phyloP scores from a whole-genome alignment of 30 jellyfish, hydroid and myxozoan genomes.

The Pelagia noctiluca region DNA sequence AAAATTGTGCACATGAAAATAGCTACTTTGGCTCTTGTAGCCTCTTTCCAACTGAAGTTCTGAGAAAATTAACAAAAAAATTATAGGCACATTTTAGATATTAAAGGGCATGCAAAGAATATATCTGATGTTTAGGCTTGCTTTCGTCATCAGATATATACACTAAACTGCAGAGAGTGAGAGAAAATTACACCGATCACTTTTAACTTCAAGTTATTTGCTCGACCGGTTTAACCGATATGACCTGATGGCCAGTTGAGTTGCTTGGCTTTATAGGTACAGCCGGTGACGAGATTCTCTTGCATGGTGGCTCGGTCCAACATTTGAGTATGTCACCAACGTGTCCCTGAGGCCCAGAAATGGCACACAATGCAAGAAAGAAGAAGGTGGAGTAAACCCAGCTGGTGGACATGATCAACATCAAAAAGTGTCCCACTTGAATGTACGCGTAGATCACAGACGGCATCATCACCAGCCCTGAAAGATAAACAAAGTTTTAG shows the following conservation, averaged over 20 bases:
- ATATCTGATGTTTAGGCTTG: background rate
- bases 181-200: background rate
- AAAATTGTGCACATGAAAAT: no score
- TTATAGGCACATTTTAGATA: no score
- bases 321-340: conserved; percentile 58
- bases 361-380: conserved; percentile 83
- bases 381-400: conserved; percentile 93
- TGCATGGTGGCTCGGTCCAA: conserved; percentile 23
- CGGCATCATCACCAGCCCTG: conserved; percentile 92
- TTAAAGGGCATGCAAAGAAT: no score
- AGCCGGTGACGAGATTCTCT: background rate
- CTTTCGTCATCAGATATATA: background rate
- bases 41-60: no score
- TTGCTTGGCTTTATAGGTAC: background rate
- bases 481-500: background rate
- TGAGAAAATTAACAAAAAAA: no score
- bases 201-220: no score
- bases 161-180: background rate
- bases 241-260: background rate
- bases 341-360: conserved; percentile 85
- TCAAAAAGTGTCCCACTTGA: conserved; percentile 84
- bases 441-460: conserved; percentile 78
- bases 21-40: no score
- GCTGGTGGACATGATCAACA: conserved; percentile 85
- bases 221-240: background rate